phyloP scores from a whole-genome alignment of 2,888 invertebrate species.

The Macrophya annulata region DNA sequence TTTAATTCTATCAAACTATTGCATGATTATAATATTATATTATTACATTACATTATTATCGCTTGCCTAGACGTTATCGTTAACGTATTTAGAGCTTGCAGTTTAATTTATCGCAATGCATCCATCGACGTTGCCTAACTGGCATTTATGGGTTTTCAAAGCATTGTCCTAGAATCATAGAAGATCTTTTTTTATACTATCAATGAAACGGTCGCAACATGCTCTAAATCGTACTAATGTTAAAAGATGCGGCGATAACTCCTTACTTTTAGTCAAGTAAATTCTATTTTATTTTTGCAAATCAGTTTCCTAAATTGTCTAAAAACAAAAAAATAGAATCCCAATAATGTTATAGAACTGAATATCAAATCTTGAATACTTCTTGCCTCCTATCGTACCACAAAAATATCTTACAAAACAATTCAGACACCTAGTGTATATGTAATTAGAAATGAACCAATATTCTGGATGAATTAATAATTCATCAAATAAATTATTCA shows the following conservation, averaged over 20 bases:
- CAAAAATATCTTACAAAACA: neutral
- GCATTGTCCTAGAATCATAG: neutral
- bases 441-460: constrained; percentile 14
- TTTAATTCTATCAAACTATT: constrained; percentile 30
- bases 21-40: constrained; percentile 22
- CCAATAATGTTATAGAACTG: neutral
- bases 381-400: neutral
- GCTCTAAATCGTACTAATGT: neutral
- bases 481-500: neutral
- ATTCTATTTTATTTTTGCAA: neutral
- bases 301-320: neutral
- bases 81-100: constrained; percentile 44
- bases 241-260: neutral
- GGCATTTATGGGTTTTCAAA: neutral
- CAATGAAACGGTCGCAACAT: neutral
- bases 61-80: constrained; percentile 43
- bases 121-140: neutral
- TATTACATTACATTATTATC: neutral
- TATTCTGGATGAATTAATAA: neutral
- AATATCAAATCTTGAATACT: neutral
- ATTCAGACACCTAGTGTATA: neutral
- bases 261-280: neutral
- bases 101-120: constrained; percentile 19
- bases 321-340: neutral
- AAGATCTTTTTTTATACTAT: neutral